A percentile compares a stretch with the other conserved stretches of the same genome.
Evolutionary conservation across 92 coral and sea anemone species (phyloP).

Genomic region (Desmophyllum pertusum): DNA sequence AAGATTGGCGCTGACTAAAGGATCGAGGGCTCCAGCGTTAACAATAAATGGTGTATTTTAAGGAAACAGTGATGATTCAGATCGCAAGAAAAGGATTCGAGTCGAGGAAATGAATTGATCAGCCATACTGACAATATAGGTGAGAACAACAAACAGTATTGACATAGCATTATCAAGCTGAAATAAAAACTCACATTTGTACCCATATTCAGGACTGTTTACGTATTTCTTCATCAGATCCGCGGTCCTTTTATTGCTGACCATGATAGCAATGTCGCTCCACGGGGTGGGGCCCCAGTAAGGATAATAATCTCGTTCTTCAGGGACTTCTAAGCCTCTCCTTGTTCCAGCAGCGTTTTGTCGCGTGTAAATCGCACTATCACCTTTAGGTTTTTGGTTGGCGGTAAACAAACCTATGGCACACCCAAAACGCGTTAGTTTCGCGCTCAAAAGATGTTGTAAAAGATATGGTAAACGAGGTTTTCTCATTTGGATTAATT

Average conservation of each 20-base stretch:
- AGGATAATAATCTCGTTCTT: slow-evolving; percentile 52
- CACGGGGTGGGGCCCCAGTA: slow-evolving; percentile 54
- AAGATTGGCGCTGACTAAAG: neutral
- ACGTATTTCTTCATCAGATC: slow-evolving; percentile 28
- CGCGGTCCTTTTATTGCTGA: slow-evolving; percentile 36
- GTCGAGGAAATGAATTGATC: neutral
- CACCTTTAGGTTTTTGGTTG: slow-evolving; percentile 25
- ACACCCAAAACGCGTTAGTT: neutral
- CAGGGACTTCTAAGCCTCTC: slow-evolving; percentile 46
- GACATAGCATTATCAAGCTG: neutral
- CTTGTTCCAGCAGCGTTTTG: slow-evolving; percentile 51
- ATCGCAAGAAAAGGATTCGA: too few relatives aligned
- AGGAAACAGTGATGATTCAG: too few relatives aligned
- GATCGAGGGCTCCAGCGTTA: neutral
- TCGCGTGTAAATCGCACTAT: slow-evolving; percentile 13
- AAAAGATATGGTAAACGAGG: neutral
- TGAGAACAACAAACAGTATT: neutral
- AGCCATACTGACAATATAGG: neutral
- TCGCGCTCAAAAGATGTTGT: neutral
- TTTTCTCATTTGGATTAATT: too few relatives aligned
- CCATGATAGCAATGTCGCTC: slow-evolving; percentile 55
- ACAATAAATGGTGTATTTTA: neutral
- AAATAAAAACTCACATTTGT: slow-evolving; percentile 20
- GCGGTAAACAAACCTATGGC: slow-evolving; percentile 41
- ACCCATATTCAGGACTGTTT: slow-evolving; percentile 23